phyloP scores from a whole-genome alignment of 2,888 invertebrate genomes.

The Ferdinandea cuprea region DNA sequence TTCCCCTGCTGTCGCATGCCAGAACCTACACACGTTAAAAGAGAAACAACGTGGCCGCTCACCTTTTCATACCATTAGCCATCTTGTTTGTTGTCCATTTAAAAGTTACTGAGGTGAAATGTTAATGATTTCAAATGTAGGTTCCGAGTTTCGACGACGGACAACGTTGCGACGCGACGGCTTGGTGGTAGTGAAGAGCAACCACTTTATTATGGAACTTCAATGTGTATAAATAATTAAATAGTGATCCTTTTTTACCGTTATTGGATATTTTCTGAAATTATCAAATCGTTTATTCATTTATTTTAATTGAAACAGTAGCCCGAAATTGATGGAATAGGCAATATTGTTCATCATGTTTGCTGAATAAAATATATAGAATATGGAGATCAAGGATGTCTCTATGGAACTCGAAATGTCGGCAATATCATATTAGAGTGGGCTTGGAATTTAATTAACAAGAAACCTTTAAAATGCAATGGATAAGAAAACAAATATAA shows the following conservation, averaged over 20 bases:
- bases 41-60: not conserved
- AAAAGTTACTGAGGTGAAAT: conserved; percentile 32
- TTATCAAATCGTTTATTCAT: conserved; percentile 56
- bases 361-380: too few relatives aligned
- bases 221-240: conserved; percentile 26
- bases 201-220: conserved; percentile 28
- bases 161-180: too few relatives aligned
- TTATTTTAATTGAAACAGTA: conserved; percentile 29
- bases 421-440: not conserved
- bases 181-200: not conserved
- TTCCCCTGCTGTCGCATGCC: not conserved
- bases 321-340: too few relatives aligned
- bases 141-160: too few relatives aligned
- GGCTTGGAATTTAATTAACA: too few relatives aligned
- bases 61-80: not conserved
- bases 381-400: too few relatives aligned
- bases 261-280: conserved; percentile 47
- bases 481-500: too few relatives aligned
- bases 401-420: not conserved
- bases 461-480: too few relatives aligned
- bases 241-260: conserved; percentile 15
- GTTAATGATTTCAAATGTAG: conserved; percentile 29
- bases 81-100: not conserved
- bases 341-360: too few relatives aligned
- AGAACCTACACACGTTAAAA: not conserved